Percentiles rank a stretch among this genome's conserved stretches.
These are phyloP conservation scores for Helicolenus hilgendorfi DNA, from an alignment of 2,797 vertebrate species.

Conservation along the genomic window DNA sequence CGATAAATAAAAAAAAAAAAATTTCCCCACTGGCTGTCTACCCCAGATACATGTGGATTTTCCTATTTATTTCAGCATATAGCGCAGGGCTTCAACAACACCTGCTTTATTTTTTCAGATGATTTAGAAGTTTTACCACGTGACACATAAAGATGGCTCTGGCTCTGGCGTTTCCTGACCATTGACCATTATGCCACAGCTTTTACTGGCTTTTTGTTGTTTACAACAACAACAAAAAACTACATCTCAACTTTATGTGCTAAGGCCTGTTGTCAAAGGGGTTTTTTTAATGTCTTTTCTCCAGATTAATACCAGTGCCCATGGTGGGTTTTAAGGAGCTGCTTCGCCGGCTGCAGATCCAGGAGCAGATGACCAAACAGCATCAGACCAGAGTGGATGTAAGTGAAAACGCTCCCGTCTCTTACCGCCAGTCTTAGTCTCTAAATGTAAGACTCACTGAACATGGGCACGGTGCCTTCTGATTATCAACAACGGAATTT, in stretches of 20 bases:
- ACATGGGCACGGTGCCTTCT: neutral
- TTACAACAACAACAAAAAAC: neutral
- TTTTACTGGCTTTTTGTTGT: neutral
- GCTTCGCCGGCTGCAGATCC: constrained; percentile 95
- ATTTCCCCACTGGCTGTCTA: too few species aligned
- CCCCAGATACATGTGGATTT: too few species aligned
- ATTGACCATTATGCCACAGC: neutral
- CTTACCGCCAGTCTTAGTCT: neutral
- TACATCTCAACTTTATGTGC: neutral
- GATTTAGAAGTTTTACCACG: neutral
- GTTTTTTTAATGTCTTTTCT: neutral
- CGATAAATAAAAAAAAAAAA: too few species aligned
- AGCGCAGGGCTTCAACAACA: too few species aligned
- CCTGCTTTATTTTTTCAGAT: neutral
- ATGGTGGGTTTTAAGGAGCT: constrained; percentile 99
- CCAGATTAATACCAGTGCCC: constrained; percentile 96
- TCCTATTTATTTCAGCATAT: too few species aligned
- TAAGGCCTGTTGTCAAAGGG: neutral
- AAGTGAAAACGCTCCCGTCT: constrained; percentile 72
- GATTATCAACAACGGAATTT: constrained; percentile 31
- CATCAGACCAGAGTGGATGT: constrained; percentile 98
- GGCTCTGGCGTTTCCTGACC: neutral
- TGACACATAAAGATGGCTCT: neutral
- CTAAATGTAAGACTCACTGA: neutral
- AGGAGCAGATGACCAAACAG: constrained; percentile 99